Evolutionary conservation across 2,797 vertebrate genomes (phyloP).

Genomic region (Ctenopoma kingsleyae): DNA sequence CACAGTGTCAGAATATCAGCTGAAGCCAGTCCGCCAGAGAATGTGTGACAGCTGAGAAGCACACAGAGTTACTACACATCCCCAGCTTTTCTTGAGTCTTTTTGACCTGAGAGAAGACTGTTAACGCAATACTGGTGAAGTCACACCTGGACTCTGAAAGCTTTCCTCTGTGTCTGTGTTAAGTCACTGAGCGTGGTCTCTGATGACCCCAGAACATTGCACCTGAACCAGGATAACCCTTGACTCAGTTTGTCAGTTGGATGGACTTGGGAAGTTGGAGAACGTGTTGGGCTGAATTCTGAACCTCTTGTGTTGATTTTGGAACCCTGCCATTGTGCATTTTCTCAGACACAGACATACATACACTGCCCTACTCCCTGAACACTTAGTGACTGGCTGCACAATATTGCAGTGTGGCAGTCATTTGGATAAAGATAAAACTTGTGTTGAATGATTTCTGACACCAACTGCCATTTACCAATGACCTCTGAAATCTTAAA

Average conservation of each 20-base stretch:
- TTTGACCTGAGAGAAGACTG: conserved; percentile 51
- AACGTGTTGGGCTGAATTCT: conserved; percentile 72
- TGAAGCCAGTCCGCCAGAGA: conserved; percentile 22
- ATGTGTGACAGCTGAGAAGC: conserved; percentile 42
- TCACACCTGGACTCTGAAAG: conserved; percentile 70
- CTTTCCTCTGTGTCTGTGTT: conserved; percentile 60
- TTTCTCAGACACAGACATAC: conserved; percentile 73
- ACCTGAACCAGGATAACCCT: conserved; percentile 80
- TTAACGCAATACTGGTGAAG: conserved; percentile 50
- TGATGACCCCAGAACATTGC: conserved; percentile 74
- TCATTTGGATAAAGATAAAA: conserved; percentile 69
- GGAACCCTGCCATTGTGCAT: conserved; percentile 70
- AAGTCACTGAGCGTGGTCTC: conserved; percentile 56
- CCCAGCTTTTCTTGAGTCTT: conserved; percentile 23
- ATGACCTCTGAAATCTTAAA: conserved; percentile 56
- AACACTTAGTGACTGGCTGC: conserved; percentile 56
- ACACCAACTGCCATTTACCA: conserved; percentile 70
- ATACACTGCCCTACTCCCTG: conserved; percentile 47
- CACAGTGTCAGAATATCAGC: conserved; percentile 35
- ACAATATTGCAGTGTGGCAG: conserved; percentile 50
- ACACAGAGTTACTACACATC: conserved; percentile 25
- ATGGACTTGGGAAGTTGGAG: conserved; percentile 67
- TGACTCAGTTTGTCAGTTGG: conserved; percentile 75
- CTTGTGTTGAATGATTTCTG: conserved; percentile 70
- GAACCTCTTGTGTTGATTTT: conserved; percentile 78